phyloP scores from a whole-genome alignment of 2,113 vertebrate species.

The Myrmecophaga tridactyla region DNA sequence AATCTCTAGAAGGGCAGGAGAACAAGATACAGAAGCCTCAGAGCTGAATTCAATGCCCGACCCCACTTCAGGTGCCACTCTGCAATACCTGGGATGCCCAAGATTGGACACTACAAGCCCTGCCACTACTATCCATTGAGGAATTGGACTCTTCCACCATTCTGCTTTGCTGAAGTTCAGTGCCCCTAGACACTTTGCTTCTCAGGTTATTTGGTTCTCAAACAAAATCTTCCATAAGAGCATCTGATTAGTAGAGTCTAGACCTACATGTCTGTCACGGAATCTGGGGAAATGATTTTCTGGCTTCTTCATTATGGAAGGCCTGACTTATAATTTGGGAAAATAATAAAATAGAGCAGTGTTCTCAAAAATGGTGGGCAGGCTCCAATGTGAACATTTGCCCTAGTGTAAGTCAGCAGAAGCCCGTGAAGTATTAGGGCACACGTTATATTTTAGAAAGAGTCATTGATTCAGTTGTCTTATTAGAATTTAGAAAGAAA shows the following conservation, averaged over 20 bases:
- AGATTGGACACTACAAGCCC: background rate
- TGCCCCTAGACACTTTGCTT: background rate
- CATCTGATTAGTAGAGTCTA: background rate
- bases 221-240: background rate
- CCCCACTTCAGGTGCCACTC: rapidly evolving
- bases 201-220: background rate
- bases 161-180: background rate
- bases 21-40: background rate
- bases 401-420: background rate
- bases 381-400: background rate
- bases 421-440: background rate
- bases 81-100: background rate
- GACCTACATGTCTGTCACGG: background rate
- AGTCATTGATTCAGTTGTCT: background rate
- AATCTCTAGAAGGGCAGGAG: background rate
- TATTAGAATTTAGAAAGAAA: background rate
- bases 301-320: background rate
- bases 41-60: background rate
- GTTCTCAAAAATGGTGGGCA: background rate
- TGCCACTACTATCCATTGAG: background rate
- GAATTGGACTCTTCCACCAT: background rate
- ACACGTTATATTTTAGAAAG: background rate
- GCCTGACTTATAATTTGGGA: background rate
- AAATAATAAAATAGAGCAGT: background rate
- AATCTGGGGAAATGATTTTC: background rate